A percentile compares a stretch with the other conserved stretches of the same genome.
These are phyloP conservation scores for Melikaiella ostensackeni DNA, from an alignment of 2,888 invertebrate species.

Conservation along the genomic window DNA sequence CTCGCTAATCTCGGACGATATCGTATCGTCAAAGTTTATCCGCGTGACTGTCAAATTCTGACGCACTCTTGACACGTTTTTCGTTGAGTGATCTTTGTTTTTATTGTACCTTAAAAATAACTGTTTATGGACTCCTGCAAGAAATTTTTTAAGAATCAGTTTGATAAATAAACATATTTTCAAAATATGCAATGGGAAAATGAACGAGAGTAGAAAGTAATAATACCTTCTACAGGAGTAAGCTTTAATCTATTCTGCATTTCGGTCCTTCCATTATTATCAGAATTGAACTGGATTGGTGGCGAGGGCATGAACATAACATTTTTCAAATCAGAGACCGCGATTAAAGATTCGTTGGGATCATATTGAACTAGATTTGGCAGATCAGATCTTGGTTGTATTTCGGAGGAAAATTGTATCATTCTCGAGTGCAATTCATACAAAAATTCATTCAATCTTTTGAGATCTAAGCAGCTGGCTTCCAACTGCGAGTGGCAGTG, in stretches of 20 bases:
- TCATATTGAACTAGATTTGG: neutral
- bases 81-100: constrained; percentile 44
- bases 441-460: constrained; percentile 56
- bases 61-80: constrained; percentile 50
- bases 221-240: constrained; percentile 68
- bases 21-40: constrained; percentile 61
- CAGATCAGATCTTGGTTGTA: constrained; percentile 41
- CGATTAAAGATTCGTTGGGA: constrained; percentile 24
- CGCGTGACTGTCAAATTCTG: constrained; percentile 55
- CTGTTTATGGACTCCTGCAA: constrained; percentile 58
- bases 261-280: constrained; percentile 52
- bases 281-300: constrained; percentile 63
- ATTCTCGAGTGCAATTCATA: constrained; percentile 54
- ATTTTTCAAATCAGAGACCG: constrained; percentile 53
- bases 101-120: constrained; percentile 63
- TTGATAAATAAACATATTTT: neutral
- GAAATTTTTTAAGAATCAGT: constrained; percentile 7
- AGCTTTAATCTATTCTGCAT: constrained; percentile 63
- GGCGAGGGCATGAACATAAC: constrained; percentile 68
- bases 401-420: constrained; percentile 40
- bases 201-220: neutral
- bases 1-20: constrained; percentile 44
- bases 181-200: neutral
- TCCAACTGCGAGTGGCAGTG: constrained; percentile 61
- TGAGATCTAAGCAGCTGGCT: constrained; percentile 63